A percentile compares a stretch with the other conserved stretches of the same genome.
Conservation (phyloP, 64 coral and sea anemone species). For the Actinia equina region DNA sequence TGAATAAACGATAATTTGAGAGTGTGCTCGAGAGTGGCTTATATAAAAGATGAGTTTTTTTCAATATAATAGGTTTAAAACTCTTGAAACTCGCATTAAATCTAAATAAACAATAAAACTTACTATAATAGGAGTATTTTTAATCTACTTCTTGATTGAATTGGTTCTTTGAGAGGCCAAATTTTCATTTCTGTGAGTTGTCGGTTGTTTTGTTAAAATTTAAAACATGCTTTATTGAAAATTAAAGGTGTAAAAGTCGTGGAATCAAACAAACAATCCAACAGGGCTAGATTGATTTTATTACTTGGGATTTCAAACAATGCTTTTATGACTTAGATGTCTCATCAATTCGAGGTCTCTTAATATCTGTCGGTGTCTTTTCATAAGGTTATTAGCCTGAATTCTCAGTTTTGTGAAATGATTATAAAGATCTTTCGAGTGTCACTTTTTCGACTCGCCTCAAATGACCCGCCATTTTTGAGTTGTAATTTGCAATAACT, state of each 20-base stretch:
- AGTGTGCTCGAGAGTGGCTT: neutral
- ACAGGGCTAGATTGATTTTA: slow-evolving; percentile 2
- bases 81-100: neutral
- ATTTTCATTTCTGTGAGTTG: neutral
- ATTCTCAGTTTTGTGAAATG: slow-evolving; percentile 45
- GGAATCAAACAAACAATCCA: slow-evolving; percentile 1
- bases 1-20: neutral
- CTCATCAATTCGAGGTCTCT: slow-evolving; percentile 8
- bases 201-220: slow-evolving; percentile 22
- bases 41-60: neutral
- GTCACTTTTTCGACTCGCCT: neutral
- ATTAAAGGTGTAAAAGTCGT: slow-evolving; percentile 16
- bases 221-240: neutral
- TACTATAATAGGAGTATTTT: slow-evolving; percentile 9
- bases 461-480: neutral
- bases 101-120: slow-evolving; percentile 6
- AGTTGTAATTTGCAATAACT: neutral
- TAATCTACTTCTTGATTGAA: slow-evolving; percentile 12
- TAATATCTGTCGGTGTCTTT: slow-evolving; percentile 33
- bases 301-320: slow-evolving; percentile 8
- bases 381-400: slow-evolving; percentile 28
- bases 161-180: slow-evolving; percentile 11
- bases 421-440: slow-evolving; percentile 16
- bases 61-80: neutral
- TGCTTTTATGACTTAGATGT: neutral